These are phyloP conservation scores for Ctenicera cuprea DNA, from an alignment of 2,888 invertebrate species.

Conservation along the genomic window DNA sequence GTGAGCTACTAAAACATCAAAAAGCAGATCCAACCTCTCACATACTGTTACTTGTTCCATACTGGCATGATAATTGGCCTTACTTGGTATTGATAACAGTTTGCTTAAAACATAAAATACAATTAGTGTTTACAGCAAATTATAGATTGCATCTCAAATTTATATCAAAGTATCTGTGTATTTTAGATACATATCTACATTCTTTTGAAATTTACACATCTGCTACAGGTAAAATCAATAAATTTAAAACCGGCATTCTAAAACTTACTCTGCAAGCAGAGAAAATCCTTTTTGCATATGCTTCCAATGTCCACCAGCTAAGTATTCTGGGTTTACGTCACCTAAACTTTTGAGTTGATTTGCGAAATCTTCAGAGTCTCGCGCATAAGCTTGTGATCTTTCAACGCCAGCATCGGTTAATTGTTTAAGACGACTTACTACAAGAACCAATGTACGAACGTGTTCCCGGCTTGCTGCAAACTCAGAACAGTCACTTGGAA, in stretches of 20 bases:
- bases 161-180: too few relatives aligned
- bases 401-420: constrained; percentile 73
- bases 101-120: constrained; percentile 70
- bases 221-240: too few relatives aligned
- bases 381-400: constrained; percentile 70
- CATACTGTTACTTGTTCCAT: constrained; percentile 76
- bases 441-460: constrained; percentile 74
- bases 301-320: constrained; percentile 70
- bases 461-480: constrained; percentile 77
- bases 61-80: constrained; percentile 74
- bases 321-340: constrained; percentile 62
- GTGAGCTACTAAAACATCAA: constrained; percentile 76
- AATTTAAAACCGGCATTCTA: neutral
- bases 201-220: too few relatives aligned
- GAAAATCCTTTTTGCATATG: constrained; percentile 75
- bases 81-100: constrained; percentile 72
- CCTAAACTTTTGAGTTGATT: constrained; percentile 74
- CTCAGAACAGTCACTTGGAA: constrained; percentile 75
- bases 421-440: constrained; percentile 75
- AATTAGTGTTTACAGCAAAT: too few relatives aligned
- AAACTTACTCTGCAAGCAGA: constrained; percentile 72
- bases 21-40: constrained; percentile 74
- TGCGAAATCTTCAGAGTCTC: constrained; percentile 76
- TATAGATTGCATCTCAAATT: too few relatives aligned
- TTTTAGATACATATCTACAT: too few relatives aligned